These are phyloP conservation scores for Danio albolineatus DNA, from an alignment of 2,797 vertebrate species.

Conservation along the genomic window DNA sequence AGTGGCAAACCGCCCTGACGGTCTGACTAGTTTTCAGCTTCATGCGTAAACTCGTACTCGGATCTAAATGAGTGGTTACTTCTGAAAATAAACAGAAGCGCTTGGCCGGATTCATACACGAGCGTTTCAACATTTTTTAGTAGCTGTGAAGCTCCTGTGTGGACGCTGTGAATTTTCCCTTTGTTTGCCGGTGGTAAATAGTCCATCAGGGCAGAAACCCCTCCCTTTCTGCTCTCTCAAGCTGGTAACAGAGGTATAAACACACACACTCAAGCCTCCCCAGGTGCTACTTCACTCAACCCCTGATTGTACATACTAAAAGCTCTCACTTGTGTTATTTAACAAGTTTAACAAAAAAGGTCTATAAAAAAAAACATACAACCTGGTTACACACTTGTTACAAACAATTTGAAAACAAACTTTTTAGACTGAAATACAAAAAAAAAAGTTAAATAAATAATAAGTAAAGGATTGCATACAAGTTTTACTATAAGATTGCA, in stretches of 20 bases:
- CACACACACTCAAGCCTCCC: slow-evolving; percentile 53
- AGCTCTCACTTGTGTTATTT: slow-evolving; percentile 67
- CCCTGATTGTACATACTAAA: slow-evolving; percentile 70
- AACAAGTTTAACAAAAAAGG: too few species aligned
- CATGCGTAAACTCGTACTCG: slow-evolving; percentile 29
- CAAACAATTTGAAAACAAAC: too few species aligned
- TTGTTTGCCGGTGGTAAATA: slow-evolving; percentile 63
- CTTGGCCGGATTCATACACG: slow-evolving; percentile 40
- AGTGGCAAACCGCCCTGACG: slow-evolving; percentile 48
- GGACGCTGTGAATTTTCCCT: slow-evolving; percentile 60
- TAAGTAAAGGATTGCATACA: too few species aligned
- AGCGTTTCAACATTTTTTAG: slow-evolving; percentile 37
- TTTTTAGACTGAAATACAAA: too few species aligned
- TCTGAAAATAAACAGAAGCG: slow-evolving; percentile 57
- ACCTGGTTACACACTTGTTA: too few species aligned
- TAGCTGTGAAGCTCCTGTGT: slow-evolving; percentile 55
- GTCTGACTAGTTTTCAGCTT: slow-evolving; percentile 44
- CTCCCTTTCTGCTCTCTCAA: slow-evolving; percentile 41
- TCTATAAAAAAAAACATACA: too few species aligned
- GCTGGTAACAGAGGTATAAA: slow-evolving; percentile 47
- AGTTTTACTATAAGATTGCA: too few species aligned
- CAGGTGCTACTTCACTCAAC: slow-evolving; percentile 64
- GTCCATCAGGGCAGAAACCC: slow-evolving; percentile 54
- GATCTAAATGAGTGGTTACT: slow-evolving; percentile 55
- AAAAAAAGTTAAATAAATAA: too few species aligned